Conservation (phyloP, 1,140 invertebrate genomes). For the Acromyrmex echinatior region DNA sequence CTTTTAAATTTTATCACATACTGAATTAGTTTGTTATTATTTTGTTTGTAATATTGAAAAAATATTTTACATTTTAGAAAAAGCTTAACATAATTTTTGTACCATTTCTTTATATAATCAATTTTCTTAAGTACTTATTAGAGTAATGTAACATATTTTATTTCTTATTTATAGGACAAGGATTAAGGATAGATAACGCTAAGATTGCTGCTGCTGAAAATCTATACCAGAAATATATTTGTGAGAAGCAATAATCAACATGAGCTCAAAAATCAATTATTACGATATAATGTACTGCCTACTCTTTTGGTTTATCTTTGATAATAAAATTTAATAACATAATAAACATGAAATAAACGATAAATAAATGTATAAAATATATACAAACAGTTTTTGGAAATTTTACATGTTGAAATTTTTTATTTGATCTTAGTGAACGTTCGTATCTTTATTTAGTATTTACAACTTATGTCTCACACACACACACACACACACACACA, state of each 20-base stretch:
- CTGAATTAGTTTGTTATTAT: not conserved
- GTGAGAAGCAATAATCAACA: not conserved
- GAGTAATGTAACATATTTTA: not conserved
- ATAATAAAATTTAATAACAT: slow-evolving; percentile 13
- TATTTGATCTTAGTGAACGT: not conserved
- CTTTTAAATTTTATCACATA: not conserved
- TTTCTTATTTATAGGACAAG: slow-evolving; percentile 59
- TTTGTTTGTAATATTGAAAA: not conserved
- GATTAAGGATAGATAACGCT: slow-evolving; percentile 52
- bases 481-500: too few relatives aligned
- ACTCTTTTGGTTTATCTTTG: not conserved
- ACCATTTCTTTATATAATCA: too few relatives aligned
- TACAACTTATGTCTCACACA: too few relatives aligned
- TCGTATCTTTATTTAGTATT: not conserved
- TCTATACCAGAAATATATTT: slow-evolving; percentile 63
- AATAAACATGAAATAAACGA: too few relatives aligned
- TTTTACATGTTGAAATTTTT: not conserved
- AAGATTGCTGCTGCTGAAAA: slow-evolving; percentile 72
- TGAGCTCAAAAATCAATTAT: not conserved
- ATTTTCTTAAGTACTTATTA: not conserved
- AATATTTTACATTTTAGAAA: not conserved
- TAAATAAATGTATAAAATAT: not conserved
- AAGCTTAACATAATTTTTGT: not conserved
- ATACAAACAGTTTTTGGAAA: not conserved
- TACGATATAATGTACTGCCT: slow-evolving; percentile 5